Conservation (phyloP, 2,888 invertebrate genomes). For the Rhingia rostrata region DNA sequence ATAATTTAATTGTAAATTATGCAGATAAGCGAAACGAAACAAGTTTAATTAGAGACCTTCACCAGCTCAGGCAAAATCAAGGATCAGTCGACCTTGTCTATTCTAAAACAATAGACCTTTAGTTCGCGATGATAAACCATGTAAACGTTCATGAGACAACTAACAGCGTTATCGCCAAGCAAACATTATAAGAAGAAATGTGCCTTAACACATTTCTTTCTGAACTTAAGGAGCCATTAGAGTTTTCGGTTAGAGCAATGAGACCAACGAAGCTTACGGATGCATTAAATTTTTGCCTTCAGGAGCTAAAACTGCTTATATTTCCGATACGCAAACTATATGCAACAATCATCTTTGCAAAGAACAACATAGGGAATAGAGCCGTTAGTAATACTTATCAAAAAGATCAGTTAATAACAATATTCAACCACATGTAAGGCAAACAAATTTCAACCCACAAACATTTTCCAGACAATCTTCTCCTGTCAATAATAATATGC, state of each 20-base stretch:
- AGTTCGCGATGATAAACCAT: constrained; percentile 33
- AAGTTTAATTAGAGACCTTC: constrained; percentile 68
- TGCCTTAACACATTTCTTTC: constrained; percentile 73
- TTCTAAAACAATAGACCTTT: constrained; percentile 33
- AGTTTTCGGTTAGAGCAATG: constrained; percentile 75
- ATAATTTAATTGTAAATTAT: constrained; percentile 70
- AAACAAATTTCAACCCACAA: neutral
- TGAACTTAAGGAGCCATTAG: constrained; percentile 72
- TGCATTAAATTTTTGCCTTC: constrained; percentile 65
- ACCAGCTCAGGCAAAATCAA: constrained; percentile 54
- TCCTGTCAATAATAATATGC: neutral
- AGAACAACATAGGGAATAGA: neutral
- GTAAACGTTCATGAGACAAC: constrained; percentile 62
- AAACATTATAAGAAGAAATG: constrained; percentile 69
- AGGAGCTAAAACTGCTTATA: constrained; percentile 71
- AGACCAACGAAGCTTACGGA: constrained; percentile 68
- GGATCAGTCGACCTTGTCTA: constrained; percentile 59
- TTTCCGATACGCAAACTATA: constrained; percentile 16
- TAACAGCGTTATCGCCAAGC: constrained; percentile 65
- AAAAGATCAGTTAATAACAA: constrained; percentile 5
- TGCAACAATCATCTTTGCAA: neutral
- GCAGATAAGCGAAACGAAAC: too few species aligned
- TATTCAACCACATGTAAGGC: neutral
- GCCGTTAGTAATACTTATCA: neutral
- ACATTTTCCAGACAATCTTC: constrained; percentile 11